These are phyloP conservation scores for Drepanosiphum platanoidis DNA, from an alignment of 2,888 invertebrate genomes.

Conservation along the genomic window DNA sequence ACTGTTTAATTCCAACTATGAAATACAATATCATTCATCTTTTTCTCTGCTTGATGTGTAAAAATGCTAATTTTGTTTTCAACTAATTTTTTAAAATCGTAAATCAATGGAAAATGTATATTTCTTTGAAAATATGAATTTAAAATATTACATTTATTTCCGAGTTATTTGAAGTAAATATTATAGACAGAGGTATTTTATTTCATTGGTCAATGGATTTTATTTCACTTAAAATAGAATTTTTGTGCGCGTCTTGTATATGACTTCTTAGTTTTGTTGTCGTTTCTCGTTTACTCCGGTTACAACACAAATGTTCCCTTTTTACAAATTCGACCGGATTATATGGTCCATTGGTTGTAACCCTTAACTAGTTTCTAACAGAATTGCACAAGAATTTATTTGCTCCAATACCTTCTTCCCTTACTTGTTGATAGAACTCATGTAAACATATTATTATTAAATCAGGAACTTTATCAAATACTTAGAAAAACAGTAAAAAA, in stretches of 20 bases:
- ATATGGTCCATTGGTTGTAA: conserved; percentile 24
- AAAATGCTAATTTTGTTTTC: too few species aligned
- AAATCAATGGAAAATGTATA: too few species aligned
- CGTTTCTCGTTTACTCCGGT: conserved; percentile 11
- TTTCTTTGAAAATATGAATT: not conserved
- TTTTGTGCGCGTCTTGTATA: not conserved
- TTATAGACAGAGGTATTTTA: too few species aligned
- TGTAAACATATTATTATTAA: too few species aligned
- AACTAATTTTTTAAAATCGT: too few species aligned
- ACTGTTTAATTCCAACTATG: too few species aligned
- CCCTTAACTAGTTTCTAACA: conserved; percentile 28
- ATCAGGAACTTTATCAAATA: too few species aligned
- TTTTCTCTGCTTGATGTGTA: too few species aligned
- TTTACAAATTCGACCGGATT: conserved; percentile 45
- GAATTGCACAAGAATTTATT: conserved; percentile 18
- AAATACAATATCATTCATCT: too few species aligned
- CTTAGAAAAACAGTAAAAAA: too few species aligned
- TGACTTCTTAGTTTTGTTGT: conserved; percentile 4
- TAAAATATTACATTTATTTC: not conserved
- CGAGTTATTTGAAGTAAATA: not conserved
- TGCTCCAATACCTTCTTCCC: conserved; percentile 22
- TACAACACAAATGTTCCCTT: conserved; percentile 30
- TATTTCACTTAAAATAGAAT: not conserved
- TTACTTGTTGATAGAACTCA: conserved; percentile 17
- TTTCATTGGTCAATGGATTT: not conserved